Evolutionary conservation across 1,140 invertebrate species (phyloP).

Genomic region (Drosophila bipectinata): DNA sequence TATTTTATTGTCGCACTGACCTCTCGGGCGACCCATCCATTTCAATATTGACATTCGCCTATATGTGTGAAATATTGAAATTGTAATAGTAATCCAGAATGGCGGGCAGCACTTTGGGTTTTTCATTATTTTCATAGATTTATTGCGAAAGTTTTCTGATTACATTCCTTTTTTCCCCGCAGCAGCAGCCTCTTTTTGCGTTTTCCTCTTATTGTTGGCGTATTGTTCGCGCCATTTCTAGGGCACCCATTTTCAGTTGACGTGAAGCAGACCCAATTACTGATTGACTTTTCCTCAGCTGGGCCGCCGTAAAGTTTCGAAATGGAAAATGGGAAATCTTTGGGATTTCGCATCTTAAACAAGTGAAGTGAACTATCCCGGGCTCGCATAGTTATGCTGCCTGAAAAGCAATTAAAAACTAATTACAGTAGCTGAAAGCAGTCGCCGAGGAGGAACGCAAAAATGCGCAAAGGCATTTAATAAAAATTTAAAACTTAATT

Average conservation of each 20-base stretch:
- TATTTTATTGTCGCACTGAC: constrained; percentile 48
- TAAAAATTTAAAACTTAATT: constrained; percentile 83
- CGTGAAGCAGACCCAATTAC: constrained; percentile 35
- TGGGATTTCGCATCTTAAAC: neutral
- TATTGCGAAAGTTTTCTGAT: constrained; percentile 77
- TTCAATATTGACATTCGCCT: constrained; percentile 31
- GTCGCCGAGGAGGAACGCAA: constrained; percentile 13
- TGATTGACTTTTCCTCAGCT: constrained; percentile 61
- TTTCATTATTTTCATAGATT: constrained; percentile 76
- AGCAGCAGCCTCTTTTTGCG: constrained; percentile 2
- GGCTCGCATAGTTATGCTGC: constrained; percentile 49
- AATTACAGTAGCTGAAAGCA: constrained; percentile 62
- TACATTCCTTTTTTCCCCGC: constrained; percentile 48
- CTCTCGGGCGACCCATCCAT: constrained; percentile 21
- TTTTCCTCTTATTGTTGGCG: constrained; percentile 7
- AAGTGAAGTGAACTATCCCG: constrained; percentile 40
- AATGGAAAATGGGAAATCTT: constrained; percentile 27
- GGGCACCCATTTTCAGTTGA: constrained; percentile 2
- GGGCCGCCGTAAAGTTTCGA: constrained; percentile 25
- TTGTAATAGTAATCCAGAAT: constrained; percentile 45
- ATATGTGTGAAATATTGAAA: constrained; percentile 54
- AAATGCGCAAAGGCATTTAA: constrained; percentile 77
- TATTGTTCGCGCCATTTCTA: constrained; percentile 22
- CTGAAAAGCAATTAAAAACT: constrained; percentile 80
- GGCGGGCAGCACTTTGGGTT: constrained; percentile 47